A percentile compares a stretch with the other conserved stretches of the same genome.
These are phyloP conservation scores for Agrochola lychnidis DNA, from an alignment of 2,888 invertebrate genomes.

Conservation along the genomic window DNA sequence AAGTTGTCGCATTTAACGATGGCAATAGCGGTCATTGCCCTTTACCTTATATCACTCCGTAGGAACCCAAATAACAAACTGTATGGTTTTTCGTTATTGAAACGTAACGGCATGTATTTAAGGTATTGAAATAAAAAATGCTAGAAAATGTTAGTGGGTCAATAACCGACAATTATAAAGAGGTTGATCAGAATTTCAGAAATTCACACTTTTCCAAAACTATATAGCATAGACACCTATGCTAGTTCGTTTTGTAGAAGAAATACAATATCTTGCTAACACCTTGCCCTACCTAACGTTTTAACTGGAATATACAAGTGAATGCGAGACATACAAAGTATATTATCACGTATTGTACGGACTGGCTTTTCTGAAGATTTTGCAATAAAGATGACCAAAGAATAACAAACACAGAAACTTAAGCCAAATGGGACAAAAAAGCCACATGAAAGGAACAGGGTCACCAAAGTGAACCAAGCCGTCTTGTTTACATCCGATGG, in stretches of 20 bases:
- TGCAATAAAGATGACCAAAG: slow-evolving; percentile 7
- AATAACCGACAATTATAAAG: too few species aligned
- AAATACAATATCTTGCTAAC: not conserved
- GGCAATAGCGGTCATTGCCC: too few species aligned
- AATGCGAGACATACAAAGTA: not conserved
- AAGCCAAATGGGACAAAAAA: slow-evolving; percentile 41
- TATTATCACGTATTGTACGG: not conserved
- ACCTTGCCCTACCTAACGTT: not conserved
- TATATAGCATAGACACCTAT: too few species aligned
- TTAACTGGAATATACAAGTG: not conserved
- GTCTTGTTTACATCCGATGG: slow-evolving; percentile 52
- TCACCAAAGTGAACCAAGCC: slow-evolving; percentile 61
- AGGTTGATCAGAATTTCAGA: not conserved
- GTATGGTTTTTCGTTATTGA: too few species aligned
- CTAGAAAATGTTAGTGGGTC: too few species aligned
- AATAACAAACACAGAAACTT: slow-evolving; percentile 50
- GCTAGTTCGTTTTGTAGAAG: not conserved
- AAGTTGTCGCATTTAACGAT: too few species aligned
- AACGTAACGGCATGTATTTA: too few species aligned
- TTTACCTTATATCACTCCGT: too few species aligned
- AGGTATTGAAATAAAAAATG: too few species aligned
- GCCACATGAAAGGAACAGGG: slow-evolving; percentile 48
- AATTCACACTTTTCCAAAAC: not conserved
- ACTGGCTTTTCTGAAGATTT: slow-evolving; percentile 7
- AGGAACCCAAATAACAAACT: too few species aligned